phyloP scores from a whole-genome alignment of 2,888 invertebrate species.

The Odontomyia ornata region DNA sequence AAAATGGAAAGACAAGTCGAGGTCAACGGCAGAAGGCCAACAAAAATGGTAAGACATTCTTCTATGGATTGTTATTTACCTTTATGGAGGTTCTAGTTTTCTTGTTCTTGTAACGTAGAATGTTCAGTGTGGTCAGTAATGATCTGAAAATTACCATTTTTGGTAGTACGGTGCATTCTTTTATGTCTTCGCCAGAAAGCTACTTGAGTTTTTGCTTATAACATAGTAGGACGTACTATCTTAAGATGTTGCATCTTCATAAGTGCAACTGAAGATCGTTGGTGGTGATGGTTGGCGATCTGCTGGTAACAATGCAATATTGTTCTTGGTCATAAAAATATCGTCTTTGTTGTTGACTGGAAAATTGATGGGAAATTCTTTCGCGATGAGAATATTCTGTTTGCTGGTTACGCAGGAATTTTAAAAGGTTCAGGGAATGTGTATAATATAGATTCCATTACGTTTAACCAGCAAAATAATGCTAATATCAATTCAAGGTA shows the following conservation, averaged over 20 bases:
- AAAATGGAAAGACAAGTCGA: conserved; percentile 43
- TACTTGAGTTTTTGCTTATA: not conserved
- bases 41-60: conserved; percentile 57
- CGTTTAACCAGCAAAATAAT: too few relatives aligned
- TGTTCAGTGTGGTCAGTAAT: not conserved
- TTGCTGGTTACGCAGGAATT: not conserved
- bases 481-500: too few relatives aligned
- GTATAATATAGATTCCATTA: too few relatives aligned
- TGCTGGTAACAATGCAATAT: conserved; percentile 28
- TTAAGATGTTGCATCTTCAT: not conserved
- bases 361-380: conserved; percentile 25
- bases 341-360: not conserved
- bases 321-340: conserved; percentile 17
- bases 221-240: not conserved
- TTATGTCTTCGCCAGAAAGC: not conserved
- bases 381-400: not conserved
- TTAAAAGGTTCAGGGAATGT: too few relatives aligned
- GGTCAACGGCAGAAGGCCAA: conserved; percentile 55
- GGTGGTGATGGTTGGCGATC: not conserved
- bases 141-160: conserved; percentile 27
- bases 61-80: not conserved
- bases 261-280: not conserved
- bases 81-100: conserved; percentile 2
- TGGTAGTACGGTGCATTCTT: conserved; percentile 22
- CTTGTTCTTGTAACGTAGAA: too few relatives aligned